A percentile compares a stretch with the other conserved stretches of the same genome.
These are phyloP conservation scores for Melieria crassipennis DNA, from an alignment of 2,888 invertebrate species.

Conservation along the genomic window DNA sequence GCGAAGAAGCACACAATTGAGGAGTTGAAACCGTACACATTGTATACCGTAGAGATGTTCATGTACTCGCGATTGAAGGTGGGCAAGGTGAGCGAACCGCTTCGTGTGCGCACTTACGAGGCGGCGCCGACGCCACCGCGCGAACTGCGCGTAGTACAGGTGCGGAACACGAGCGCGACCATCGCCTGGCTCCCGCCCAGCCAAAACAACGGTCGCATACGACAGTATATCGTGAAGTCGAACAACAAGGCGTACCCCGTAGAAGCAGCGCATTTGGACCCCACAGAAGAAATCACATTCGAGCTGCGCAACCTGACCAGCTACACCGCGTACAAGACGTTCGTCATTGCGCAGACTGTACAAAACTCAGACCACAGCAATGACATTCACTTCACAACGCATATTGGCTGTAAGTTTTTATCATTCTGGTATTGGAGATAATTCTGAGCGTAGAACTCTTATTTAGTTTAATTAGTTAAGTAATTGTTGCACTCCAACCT, in stretches of 20 bases:
- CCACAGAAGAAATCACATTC: constrained; percentile 44
- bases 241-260: constrained; percentile 43
- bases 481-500: neutral
- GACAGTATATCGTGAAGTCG: constrained; percentile 44
- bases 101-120: constrained; percentile 76
- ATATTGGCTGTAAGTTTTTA: constrained; percentile 68
- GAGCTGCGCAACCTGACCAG: constrained; percentile 67
- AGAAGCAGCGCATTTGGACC: constrained; percentile 30
- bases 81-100: constrained; percentile 71
- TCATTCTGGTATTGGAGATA: neutral
- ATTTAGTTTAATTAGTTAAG: neutral
- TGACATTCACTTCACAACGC: constrained; percentile 69
- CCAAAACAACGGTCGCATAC: constrained; percentile 77
- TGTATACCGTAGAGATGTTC: constrained; percentile 77
- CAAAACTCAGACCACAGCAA: constrained; percentile 72
- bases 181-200: constrained; percentile 75
- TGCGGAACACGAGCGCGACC: constrained; percentile 71
- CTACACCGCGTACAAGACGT: constrained; percentile 76
- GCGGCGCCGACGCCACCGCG: constrained; percentile 71
- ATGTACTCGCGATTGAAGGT: constrained; percentile 70
- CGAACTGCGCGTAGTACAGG: constrained; percentile 67
- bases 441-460: neutral
- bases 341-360: constrained; percentile 77
- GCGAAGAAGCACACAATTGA: constrained; percentile 68
- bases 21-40: constrained; percentile 77